A percentile compares a stretch with the other conserved stretches of the same genome.
Conservation (phyloP, 2,888 invertebrate species). For the Sthenelais limicola region DNA sequence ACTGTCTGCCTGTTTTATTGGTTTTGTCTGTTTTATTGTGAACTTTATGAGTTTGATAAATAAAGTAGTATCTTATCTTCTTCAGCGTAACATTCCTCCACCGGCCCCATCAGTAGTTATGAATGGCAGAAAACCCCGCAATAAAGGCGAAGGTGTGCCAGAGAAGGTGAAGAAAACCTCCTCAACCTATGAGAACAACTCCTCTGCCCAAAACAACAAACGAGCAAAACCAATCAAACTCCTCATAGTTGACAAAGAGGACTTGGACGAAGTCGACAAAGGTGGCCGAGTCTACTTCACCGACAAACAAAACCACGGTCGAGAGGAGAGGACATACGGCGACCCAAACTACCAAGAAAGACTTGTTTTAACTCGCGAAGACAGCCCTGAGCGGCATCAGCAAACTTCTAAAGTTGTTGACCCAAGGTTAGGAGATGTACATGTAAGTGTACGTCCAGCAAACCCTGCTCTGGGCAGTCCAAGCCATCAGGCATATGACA, state of each 20-base stretch:
- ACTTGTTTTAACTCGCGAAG: neutral
- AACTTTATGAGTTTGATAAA: too few species aligned
- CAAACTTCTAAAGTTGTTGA: slow-evolving; percentile 9
- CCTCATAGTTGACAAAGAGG: slow-evolving; percentile 24
- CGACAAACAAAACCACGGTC: neutral
- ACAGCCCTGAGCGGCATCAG: neutral
- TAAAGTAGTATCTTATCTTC: neutral
- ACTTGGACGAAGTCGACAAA: slow-evolving; percentile 12
- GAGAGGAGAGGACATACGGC: neutral
- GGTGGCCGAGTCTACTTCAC: slow-evolving; percentile 16
- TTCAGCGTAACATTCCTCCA: slow-evolving; percentile 29
- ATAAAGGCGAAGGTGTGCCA: slow-evolving; percentile 1
- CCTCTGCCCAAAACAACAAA: neutral
- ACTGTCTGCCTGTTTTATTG: too few species aligned
- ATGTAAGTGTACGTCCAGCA: slow-evolving; percentile 16
- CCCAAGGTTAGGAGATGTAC: slow-evolving; percentile 8
- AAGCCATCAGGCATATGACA: neutral
- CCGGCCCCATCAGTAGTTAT: slow-evolving; percentile 27
- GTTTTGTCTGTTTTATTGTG: too few species aligned
- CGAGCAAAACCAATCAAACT: slow-evolving; percentile 19
- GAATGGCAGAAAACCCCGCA: slow-evolving; percentile 33
- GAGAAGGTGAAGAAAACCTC: neutral
- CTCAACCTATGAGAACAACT: too few species aligned
- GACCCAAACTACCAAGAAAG: neutral
- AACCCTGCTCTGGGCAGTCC: slow-evolving; percentile 10